Base-by-base conservation (phyloP, 2,113 vertebrate species). In the Xiphophorus couchianus region DNA sequence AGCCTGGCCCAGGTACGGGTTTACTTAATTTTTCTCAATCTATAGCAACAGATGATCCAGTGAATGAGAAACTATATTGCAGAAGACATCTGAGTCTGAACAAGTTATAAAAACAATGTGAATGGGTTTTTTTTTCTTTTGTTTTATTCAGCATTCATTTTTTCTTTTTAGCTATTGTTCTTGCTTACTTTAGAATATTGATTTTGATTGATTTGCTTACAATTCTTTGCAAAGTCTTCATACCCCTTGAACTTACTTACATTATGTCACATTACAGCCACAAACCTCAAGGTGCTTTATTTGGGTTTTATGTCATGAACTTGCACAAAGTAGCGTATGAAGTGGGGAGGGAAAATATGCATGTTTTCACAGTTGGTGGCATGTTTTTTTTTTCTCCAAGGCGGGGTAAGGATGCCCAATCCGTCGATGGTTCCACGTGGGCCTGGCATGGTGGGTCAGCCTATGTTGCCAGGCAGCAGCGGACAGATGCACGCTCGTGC, bases 361-460 rank as follows among this genome's bases (percentile, higher is more conserved):
- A 42, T 42, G 19, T 6, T 7, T 54, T 54, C 22, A 51, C 17
- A 54, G 51, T 25, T 54, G 17, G 22, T 58, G 51, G 10, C 22
- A n/a, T 9, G 0, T 84, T 42, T 37, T 10, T 35, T 35, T 9
- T 42, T 10, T 86, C 29, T 29, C 25, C 10, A 61, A 94, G 92
- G 76, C 84, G 93, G 83, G 1, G 76, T 95, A 30, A 90, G 98
- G 90, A 96, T 99, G 95, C 94, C 94, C 85, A 97, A 93, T 87
- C 96, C 97, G 63, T 90, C 95, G 4, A 97, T 98, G 97, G 96
- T 97, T 90, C 94, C 96, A 37, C 93, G 96, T 77, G 93, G 95
- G 76, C 94, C 96, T 87, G 96, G 92, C 35, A 90, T 97, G 87
- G 86, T 96, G 66, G 94, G 95, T 70, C 95, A 96, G 73, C 93